Base-by-base conservation (phyloP, 2,113 vertebrate genomes). In the Columba livia region DNA sequence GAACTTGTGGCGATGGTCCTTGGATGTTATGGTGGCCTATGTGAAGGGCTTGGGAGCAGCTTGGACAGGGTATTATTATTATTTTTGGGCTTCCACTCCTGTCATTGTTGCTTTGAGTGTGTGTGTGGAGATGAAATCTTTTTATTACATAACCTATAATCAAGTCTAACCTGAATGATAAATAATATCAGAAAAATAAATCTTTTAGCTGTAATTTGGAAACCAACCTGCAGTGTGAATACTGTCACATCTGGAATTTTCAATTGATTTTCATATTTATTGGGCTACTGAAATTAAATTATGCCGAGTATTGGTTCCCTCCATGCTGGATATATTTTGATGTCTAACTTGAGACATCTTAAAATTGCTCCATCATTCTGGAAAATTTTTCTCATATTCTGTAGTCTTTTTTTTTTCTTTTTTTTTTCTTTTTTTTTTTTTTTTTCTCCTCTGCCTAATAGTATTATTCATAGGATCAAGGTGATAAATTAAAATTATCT, bases 381-480 rank as follows among this genome's bases (percentile, higher is more conserved):
- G 21, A n/a, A 69, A 38, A 12, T 18, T 15, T 70, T 74, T 74
- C 17, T 64, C 4, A 6, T 57, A 19, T 48, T 34, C 14, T 65
- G 2, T 66, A 42, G 11, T 11, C 4, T 24, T 40, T 3, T 11
- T 15, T 15, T 19, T 10, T 4, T 1, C 8, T 3, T 36, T 36
- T 36, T 36, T 36, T 36, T 36, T 36, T 24, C 34, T 3, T 10
- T 15, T 19, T 15, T 19, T 10, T 40, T 3, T 11, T 15, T 19
- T 15, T 19, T 10, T 4, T 1, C 8, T 3, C 3, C 2, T 4
- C 25, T 15, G 15, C 11, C 11, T 14, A 15, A 4, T 12, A 36
- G 32, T n/a, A 36, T 7, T 4, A 31, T 61, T 71, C 24, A 42
- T 50, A 42, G 17, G 5, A 38, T 54, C 48, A 70, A 50, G 77